Conservation (phyloP, 2,888 invertebrate species). For the Stictocephala bisonia region DNA sequence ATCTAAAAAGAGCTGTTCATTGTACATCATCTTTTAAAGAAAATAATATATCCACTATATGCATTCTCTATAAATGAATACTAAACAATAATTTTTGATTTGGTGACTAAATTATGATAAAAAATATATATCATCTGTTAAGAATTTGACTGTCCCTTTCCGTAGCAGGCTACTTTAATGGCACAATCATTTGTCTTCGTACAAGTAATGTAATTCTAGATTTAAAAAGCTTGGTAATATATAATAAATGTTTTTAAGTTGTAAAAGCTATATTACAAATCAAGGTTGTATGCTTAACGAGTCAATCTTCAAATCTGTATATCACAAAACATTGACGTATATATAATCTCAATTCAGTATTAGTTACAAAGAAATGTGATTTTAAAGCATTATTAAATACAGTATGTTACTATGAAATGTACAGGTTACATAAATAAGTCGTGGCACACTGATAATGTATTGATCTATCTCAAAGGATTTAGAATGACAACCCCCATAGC, state of each 20-base stretch:
- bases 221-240: constrained; percentile 25
- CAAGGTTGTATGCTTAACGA: not conserved
- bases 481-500: constrained; percentile 30
- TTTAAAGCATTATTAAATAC: constrained; percentile 6
- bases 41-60: too few species aligned
- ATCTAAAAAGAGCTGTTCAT: too few species aligned
- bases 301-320: constrained; percentile 11
- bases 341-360: not conserved
- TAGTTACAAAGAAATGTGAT: constrained; percentile 16
- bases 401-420: constrained; percentile 10
- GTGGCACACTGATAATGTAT: constrained; percentile 36
- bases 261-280: constrained; percentile 32
- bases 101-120: too few species aligned
- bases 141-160: too few species aligned
- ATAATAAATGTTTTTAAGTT: constrained; percentile 10
- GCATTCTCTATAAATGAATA: too few species aligned
- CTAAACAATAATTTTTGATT: too few species aligned
- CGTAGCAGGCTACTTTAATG: constrained; percentile 13
- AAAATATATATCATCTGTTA: too few species aligned
- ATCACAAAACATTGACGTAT: constrained; percentile 6
- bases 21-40: too few species aligned
- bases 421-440: constrained; percentile 17
- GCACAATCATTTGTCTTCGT: constrained; percentile 28
- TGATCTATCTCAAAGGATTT: constrained; percentile 37
- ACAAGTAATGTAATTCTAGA: constrained; percentile 12